Base-by-base conservation (phyloP, 1,140 invertebrate species). In the Pogonognathellus flavescens region DNA sequence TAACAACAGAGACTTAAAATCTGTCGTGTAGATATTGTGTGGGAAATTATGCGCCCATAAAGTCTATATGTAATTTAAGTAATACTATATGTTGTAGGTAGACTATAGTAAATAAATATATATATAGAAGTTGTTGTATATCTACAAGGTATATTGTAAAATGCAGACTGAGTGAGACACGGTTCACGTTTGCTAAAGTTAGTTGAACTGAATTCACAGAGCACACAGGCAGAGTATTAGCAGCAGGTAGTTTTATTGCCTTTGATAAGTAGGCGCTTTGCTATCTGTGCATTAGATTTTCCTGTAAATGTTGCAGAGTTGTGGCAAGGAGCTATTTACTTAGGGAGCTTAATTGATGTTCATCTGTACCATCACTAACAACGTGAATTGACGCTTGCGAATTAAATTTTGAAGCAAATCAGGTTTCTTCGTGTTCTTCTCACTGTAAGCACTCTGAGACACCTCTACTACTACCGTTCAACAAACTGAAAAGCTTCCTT, bases 401-500 rank as follows among this genome's bases (percentile, higher is more conserved):
- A 66, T 66, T 14, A 66, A 66, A 66, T 66, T 31, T 66, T 4
- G 22, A 66, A 25, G 10, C 20, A 25, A 66, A 66, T 66, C 62
- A 66, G 62, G 62, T 66, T 66, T 66, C 14, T 11, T 14, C 20
- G 62, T 25, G 6, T 22, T 14, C 8, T 62, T 62, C 22, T 66
- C 62, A 41, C 31, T 41, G 31, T 41, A 66, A 25, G 22, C 16
- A 55, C 53, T 55, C 11, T 14, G 53, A 55, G 20, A 66, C 20
- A 25, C 11, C 31, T 41, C 31, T 41, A 41, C 31, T 41, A 66
- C 62, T 66, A 14, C 22, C 22, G 62, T 60, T 20, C 25, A 31
- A 25, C 14, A 66, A 66, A 31, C 22, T 66, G 62, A 66, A 66
- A 66, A 13, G 62, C 25, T 66, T 66, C 62, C 62, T 66, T 66